phyloP scores from a whole-genome alignment of 2,797 vertebrate genomes.

The Sebastes hopkinsi region DNA sequence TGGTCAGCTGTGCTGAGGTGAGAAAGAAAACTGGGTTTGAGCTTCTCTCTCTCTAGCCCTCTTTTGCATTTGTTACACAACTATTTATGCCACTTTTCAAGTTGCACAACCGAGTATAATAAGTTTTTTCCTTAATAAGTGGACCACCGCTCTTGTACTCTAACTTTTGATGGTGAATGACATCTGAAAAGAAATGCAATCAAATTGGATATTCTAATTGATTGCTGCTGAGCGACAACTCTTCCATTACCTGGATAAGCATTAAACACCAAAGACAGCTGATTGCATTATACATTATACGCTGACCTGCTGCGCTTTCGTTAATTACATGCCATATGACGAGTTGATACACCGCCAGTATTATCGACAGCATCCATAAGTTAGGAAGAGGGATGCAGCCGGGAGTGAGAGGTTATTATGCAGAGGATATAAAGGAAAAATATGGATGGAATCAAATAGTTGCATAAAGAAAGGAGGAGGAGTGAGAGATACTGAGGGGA shows the following conservation, averaged over 20 bases:
- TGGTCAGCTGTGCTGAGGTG: background rate
- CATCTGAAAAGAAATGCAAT: background rate
- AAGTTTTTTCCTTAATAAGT: background rate
- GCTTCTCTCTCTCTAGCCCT: background rate
- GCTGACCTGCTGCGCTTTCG: background rate
- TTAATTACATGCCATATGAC: background rate
- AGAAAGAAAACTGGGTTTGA: background rate
- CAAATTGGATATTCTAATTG: background rate
- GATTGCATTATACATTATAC: background rate
- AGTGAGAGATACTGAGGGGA: background rate
- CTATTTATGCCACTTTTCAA: background rate
- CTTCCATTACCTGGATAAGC: background rate
- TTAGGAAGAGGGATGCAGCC: background rate
- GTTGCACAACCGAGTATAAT: background rate
- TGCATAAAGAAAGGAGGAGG: background rate
- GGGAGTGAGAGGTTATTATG: background rate
- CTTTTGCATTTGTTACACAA: background rate
- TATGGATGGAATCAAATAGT: background rate
- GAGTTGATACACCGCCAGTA: background rate
- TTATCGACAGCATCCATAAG: background rate
- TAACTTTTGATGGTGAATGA: background rate
- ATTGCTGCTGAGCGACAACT: background rate
- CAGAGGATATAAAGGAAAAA: background rate
- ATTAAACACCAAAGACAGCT: background rate
- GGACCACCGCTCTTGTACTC: background rate